Percentiles rank a stretch among this genome's conserved stretches.
Evolutionary conservation across 92 coral and sea anemone species (phyloP).

Genomic region (Zoanthus sansibaricus): DNA sequence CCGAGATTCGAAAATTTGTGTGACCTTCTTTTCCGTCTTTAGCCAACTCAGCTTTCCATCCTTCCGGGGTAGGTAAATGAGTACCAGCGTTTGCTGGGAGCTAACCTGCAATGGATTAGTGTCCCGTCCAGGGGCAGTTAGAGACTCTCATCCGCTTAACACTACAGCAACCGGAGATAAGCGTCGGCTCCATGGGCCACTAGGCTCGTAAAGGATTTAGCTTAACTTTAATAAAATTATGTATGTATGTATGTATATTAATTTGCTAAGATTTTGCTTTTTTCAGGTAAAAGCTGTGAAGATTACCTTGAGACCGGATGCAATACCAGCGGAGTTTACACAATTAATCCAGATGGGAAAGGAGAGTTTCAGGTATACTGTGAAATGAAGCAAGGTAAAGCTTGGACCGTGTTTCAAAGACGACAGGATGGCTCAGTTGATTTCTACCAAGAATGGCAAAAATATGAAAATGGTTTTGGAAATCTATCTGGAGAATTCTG

Average conservation of each 20-base stretch:
- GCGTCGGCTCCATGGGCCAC: no score
- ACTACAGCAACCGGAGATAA: no score
- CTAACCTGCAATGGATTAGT: no score
- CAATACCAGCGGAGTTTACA: constrained; percentile 21
- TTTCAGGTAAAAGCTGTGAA: constrained; percentile 32
- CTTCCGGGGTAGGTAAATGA: no score
- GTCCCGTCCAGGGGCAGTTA: no score
- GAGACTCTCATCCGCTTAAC: no score
- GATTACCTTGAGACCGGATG: constrained; percentile 21
- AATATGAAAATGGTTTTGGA: constrained; percentile 27
- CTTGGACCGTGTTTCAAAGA: constrained; percentile 37
- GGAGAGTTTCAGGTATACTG: constrained; percentile 21
- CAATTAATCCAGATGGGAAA: constrained; percentile 6
- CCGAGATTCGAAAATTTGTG: no score
- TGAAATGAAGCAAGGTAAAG: constrained; percentile 26
- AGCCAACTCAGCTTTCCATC: no score
- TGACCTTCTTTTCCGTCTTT: no score
- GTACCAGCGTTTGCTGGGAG: no score
- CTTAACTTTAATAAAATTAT: no score
- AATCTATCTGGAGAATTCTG: constrained; percentile 30
- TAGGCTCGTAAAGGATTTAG: no score
- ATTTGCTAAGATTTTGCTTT: neutral
- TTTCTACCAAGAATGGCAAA: constrained; percentile 29
- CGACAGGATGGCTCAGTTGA: constrained; percentile 31
- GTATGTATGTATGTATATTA: neutral